Evolutionary conservation across 2,888 invertebrate species (phyloP), one percentile per base, ranked within the genome.

Genomic region (Oligia latruncula): DNA sequence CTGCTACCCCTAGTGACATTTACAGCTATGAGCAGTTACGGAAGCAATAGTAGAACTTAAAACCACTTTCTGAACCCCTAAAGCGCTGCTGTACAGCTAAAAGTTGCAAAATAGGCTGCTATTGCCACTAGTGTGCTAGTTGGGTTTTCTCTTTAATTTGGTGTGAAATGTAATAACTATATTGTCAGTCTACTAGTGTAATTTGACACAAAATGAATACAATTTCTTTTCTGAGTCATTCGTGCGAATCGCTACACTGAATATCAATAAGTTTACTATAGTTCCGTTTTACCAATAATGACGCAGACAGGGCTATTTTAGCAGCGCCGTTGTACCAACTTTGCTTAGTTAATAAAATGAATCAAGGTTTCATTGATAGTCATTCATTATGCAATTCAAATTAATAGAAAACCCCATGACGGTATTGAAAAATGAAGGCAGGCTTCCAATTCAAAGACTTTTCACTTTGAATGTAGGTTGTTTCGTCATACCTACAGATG

Each of bases 201-300:
- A 81, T 87, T 76, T 84, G 77, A 84, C 85, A 77, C 74, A 77
- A 76, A 81, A 73, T 75, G 85, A 84, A 84, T 78, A 84, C 75
- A 74, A 81, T 85, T 29, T 78, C 68, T 72, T 89, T 77, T 80
- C 79, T 88, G 89, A 89, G 79, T 88, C 87, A 87, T 78, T 66
- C 77, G 70, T 76, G 83, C 77, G 74, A 75, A 77, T 78, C 74
- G 74, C 66, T 52, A 66, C 66, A 75, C 73, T 81, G 89, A 87
- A 87, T 88, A 84, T 82, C 84, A 89, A 88, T 84, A 66, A 78
- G 72, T 78, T 71, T 78, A 77, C 67, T 73, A 67, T 67, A 80
- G 81, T 89, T 89, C 85, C 83, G 84, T 81, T 84, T 87, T 78
- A 77, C 78, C 75, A 86, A 82, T 82, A 82, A 77, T 80, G 77